Evolutionary conservation across 2,888 invertebrate species (phyloP), one percentile per base, ranked within the genome.

Genomic region (Myopa tessellatipennis): DNA sequence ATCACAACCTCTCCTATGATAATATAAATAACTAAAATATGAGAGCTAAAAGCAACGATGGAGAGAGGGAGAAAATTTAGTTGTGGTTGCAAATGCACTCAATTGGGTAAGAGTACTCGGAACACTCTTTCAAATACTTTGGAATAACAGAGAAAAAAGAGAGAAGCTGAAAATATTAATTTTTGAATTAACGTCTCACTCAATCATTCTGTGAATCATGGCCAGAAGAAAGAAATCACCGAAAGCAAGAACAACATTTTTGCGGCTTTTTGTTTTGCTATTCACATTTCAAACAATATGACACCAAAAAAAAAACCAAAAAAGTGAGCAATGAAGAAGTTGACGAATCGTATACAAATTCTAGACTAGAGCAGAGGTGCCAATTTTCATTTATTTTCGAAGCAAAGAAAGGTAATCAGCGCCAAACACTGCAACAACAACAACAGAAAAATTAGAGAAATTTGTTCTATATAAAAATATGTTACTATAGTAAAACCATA

Each of bases 251-350:
- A 14, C 55, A 40, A 60, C 14, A 58, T 5, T 58, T 73, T 73
- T 63, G 61, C 63, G 63, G 73, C 63, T 63, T 73, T 73, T 73
- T 73, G 73, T 73, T 73, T 73, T 73, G 73, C 45, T 73, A 50
- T 14, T 18, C 26, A 73, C 5, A 14, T 73, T 61, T 73, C 63
- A 73, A 73, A 61, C 73, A 73, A 34, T 68, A 16, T 2, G 26
- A 26, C 26, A 26, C 26, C 26, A 26, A 26, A 26, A 26, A 26
- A 26, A 26, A 55, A 55, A 16, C 55, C 55, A 16, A 34, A 5
- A 63, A 8, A 26, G 61, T 26, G 8, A 26, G 34, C 26, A 26
- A 26, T 63, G 61, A 34, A 63, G 26, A 63, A 26, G 4, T 4
- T 4, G 26, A 63, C 5, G 26, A 63, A 26, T 6, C 61, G 34